Conservation (phyloP, 1,140 invertebrate genomes). For the Drosophila kepulauana region DNA sequence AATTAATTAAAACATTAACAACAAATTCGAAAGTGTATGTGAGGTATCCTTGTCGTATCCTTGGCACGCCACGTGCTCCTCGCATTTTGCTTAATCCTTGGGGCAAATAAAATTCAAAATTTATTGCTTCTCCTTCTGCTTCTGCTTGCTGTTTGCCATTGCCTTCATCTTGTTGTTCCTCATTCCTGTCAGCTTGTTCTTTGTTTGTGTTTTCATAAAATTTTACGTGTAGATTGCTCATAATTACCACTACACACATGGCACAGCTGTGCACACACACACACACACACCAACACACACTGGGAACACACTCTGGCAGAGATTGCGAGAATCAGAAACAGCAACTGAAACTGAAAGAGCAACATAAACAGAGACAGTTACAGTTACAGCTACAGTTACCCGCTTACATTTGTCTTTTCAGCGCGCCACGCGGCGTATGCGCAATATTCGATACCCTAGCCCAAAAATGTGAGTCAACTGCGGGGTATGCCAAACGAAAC, state of each 20-base stretch:
- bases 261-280: conserved; percentile 33
- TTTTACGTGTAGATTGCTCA: conserved; percentile 70
- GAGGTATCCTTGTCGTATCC: conserved; percentile 35
- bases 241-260: conserved; percentile 68
- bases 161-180: not conserved
- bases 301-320: conserved; percentile 16
- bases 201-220: conserved; percentile 56
- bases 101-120: conserved; percentile 76
- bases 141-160: not conserved
- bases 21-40: conserved; percentile 33
- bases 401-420: conserved; percentile 59
- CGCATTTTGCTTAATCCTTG: conserved; percentile 52
- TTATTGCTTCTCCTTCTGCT: conserved; percentile 44
- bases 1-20: conserved; percentile 82
- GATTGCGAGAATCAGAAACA: not conserved
- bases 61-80: conserved; percentile 11
- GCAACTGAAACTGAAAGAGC: conserved; percentile 7
- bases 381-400: conserved; percentile 26
- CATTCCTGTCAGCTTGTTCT: not conserved
- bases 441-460: conserved; percentile 42
- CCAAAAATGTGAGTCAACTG: not conserved
- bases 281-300: conserved; percentile 29
- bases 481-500: not conserved
- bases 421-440: conserved; percentile 62
- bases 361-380: conserved; percentile 38